Evolutionary conservation across 2,113 vertebrate genomes (phyloP).

Genomic region (Merops nubicus): DNA sequence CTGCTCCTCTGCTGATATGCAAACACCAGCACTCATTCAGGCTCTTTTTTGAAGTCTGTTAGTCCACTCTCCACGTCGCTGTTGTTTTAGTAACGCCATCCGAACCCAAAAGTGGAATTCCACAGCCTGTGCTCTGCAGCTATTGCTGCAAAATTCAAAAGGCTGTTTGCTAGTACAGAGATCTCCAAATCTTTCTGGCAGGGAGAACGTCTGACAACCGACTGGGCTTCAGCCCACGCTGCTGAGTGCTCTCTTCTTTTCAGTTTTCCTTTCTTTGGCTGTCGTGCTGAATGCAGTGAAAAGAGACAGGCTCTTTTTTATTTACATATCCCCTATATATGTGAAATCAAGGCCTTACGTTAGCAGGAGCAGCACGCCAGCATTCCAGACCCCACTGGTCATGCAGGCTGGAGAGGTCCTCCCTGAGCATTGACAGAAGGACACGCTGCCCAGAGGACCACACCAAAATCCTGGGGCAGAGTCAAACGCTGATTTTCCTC

Average conservation of each 20-base stretch:
- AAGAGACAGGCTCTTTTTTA: background rate
- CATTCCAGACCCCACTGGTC: background rate
- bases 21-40: background rate
- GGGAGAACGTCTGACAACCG: background rate
- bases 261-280: background rate
- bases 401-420: background rate
- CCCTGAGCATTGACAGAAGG: rapidly evolving
- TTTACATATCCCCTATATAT: background rate
- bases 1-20: background rate
- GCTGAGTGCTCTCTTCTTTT: background rate
- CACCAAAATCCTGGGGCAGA: background rate
- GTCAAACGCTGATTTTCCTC: background rate
- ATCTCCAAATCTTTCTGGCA: slow-evolving; percentile 25
- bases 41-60: background rate
- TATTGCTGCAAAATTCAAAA: background rate
- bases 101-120: background rate
- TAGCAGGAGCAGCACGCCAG: background rate
- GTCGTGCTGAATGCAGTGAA: background rate
- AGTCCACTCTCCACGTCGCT: background rate
- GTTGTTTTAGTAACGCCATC: background rate
- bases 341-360: background rate
- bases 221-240: slow-evolving; percentile 12
- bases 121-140: background rate
- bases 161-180: background rate
- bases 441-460: background rate